phyloP scores from a whole-genome alignment of 1,140 invertebrate genomes.

The roundworm (Caenorhabditis elegans) region WBcel235 BX284606.5:2584001-2584500 shows the following conservation, averaged over 20 bases:
- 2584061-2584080: too few relatives aligned
- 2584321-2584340: too few relatives aligned
- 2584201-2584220: conserved; percentile 14
- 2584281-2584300: too few relatives aligned
- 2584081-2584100: too few relatives aligned
- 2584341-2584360: not conserved
- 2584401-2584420: not conserved
- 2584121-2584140: too few relatives aligned
- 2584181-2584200: conserved; percentile 2
- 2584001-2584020: too few relatives aligned
- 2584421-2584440: not conserved
- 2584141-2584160: too few relatives aligned
- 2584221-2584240: not conserved
- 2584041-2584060: too few relatives aligned
- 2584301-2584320: too few relatives aligned
- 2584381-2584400: not conserved
- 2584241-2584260: not conserved
- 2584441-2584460: not conserved
- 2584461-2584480: not conserved
- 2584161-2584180: too few relatives aligned
- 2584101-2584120: too few relatives aligned
- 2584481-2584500: not conserved
- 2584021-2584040: too few relatives aligned
- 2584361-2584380: not conserved
- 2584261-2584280: not conserved